Evolutionary conservation across 2,888 invertebrate species (phyloP).

Genomic region (Phyllotreta cruciferae): DNA sequence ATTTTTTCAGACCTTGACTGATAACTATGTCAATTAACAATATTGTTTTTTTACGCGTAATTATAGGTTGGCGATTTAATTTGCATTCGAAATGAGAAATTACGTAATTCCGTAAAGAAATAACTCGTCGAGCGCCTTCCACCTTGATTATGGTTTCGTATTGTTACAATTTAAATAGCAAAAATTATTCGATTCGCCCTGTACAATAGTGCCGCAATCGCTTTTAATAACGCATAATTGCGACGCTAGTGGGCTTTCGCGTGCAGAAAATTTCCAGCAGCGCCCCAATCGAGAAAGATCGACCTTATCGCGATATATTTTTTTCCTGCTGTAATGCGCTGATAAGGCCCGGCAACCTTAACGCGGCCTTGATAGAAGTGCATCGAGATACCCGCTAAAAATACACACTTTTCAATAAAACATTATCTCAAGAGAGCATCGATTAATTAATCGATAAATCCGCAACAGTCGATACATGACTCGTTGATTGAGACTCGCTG

Average conservation of each 20-base stretch:
- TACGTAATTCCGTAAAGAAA: conserved; percentile 37
- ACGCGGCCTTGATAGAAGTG: conserved; percentile 10
- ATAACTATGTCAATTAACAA: conserved; percentile 46
- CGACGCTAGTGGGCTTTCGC: conserved; percentile 9
- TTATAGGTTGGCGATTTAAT: conserved; percentile 46
- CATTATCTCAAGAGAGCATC: not conserved
- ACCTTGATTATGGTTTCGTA: too few relatives aligned
- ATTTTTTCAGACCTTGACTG: conserved; percentile 44
- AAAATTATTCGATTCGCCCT: too few relatives aligned
- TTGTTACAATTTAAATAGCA: too few relatives aligned
- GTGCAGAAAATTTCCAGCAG: conserved; percentile 3
- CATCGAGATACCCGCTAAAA: conserved; percentile 8
- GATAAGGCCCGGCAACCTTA: conserved; percentile 18
- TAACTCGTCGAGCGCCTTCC: conserved; percentile 15
- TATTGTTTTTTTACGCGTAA: conserved; percentile 47
- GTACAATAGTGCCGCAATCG: conserved; percentile 9
- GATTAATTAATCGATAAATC: not conserved
- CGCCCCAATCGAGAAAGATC: conserved; percentile 15
- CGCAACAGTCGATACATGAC: too few relatives aligned
- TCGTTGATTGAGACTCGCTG: too few relatives aligned
- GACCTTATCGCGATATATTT: conserved; percentile 17
- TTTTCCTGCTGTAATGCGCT: conserved; percentile 2
- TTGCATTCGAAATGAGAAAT: conserved; percentile 45
- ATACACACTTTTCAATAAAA: conserved; percentile 9
- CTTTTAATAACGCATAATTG: conserved; percentile 10